Conservation (phyloP, 1,140 invertebrate species). For the Hyles euphorbiae region DNA sequence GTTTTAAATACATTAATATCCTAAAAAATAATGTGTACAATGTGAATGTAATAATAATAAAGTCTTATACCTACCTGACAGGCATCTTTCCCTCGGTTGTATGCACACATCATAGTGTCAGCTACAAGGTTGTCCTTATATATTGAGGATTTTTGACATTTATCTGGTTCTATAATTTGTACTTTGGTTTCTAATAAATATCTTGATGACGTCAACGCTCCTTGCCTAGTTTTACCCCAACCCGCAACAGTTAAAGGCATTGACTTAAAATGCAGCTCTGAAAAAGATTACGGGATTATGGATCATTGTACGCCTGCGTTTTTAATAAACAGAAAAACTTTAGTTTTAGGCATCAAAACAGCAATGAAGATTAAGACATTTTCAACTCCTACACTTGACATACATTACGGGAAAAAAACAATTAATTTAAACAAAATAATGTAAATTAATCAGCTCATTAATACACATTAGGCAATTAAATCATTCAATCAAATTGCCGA, state of each 20-base stretch:
- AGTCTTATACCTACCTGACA: constrained; percentile 64
- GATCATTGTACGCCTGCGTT: too few species aligned
- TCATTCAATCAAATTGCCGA: too few species aligned
- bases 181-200: constrained; percentile 66
- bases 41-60: neutral
- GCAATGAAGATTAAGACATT: too few species aligned
- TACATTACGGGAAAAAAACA: too few species aligned
- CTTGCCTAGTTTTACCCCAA: constrained; percentile 65
- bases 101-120: constrained; percentile 74
- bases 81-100: constrained; percentile 69
- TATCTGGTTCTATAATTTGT: constrained; percentile 36
- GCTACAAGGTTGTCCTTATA: constrained; percentile 55
- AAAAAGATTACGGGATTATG: constrained; percentile 10
- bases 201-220: constrained; percentile 58
- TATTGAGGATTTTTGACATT: constrained; percentile 49
- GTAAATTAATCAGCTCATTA: too few species aligned
- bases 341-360: too few species aligned
- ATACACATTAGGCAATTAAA: too few species aligned
- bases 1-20: too few species aligned
- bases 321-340: too few species aligned
- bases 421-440: too few species aligned
- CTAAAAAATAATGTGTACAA: neutral
- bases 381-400: too few species aligned
- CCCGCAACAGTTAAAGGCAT: constrained; percentile 53
- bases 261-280: constrained; percentile 50